These are phyloP conservation scores for Rhopalosiphum padi DNA, from an alignment of 1,140 invertebrate species.

Conservation along the genomic window DNA sequence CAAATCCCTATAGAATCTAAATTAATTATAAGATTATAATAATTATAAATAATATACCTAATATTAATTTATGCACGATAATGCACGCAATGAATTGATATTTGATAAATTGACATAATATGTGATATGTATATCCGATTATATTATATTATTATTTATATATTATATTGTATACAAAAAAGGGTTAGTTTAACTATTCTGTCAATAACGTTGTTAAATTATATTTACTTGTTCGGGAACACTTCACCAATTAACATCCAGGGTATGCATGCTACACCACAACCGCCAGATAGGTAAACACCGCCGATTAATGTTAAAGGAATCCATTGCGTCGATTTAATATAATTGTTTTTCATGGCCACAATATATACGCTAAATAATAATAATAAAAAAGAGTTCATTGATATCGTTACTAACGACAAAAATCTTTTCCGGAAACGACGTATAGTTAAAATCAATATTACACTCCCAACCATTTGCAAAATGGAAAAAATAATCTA, in stretches of 20 bases:
- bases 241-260: conserved; percentile 61
- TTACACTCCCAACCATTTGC: neutral
- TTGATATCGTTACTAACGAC: neutral
- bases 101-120: no score
- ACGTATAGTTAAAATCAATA: conserved; percentile 40
- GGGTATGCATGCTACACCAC: conserved; percentile 59
- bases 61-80: no score
- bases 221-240: conserved; percentile 60
- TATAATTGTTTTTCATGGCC: neutral
- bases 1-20: no score
- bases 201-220: neutral
- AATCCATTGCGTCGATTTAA: conserved; percentile 32
- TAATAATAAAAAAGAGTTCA: neutral
- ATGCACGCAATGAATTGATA: no score
- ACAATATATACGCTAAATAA: conserved; percentile 34
- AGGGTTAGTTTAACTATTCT: neutral
- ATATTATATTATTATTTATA: neutral
- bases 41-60: no score
- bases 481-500: conserved; percentile 16
- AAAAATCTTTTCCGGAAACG: conserved; percentile 52
- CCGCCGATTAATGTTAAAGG: conserved; percentile 52
- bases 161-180: neutral
- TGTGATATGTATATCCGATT: no score
- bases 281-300: conserved; percentile 57
- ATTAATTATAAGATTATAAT: no score